phyloP scores from a whole-genome alignment of 2,113 vertebrate species.

The Megalops atlanticus region DNA sequence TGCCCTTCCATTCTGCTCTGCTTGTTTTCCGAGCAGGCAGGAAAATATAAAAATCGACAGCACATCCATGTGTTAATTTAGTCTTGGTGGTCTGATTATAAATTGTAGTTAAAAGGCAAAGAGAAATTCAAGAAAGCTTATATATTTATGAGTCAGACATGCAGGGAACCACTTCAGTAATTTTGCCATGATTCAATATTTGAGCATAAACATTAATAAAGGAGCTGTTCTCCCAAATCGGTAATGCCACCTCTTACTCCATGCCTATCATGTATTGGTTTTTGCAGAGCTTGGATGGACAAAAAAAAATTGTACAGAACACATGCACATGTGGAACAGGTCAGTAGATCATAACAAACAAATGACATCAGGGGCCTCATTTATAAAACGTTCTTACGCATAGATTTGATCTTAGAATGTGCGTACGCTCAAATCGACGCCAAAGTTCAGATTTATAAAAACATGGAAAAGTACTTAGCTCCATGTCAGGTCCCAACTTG shows the following conservation, averaged over 20 bases:
- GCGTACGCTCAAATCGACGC: too few relatives aligned
- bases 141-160: not conserved
- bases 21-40: not conserved
- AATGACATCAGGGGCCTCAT: too few relatives aligned
- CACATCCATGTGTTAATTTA: not conserved
- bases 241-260: not conserved
- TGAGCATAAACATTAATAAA: slow-evolving; percentile 23
- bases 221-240: not conserved
- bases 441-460: too few relatives aligned
- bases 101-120: not conserved
- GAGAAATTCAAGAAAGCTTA: not conserved
- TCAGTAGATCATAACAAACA: too few relatives aligned
- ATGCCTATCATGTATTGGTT: not conserved
- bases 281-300: not conserved
- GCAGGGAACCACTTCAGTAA: not conserved
- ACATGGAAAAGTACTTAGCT: too few relatives aligned
- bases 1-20: not conserved
- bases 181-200: slow-evolving; percentile 1
- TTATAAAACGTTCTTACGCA: too few relatives aligned
- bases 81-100: not conserved
- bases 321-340: too few relatives aligned
- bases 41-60: not conserved
- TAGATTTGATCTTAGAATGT: too few relatives aligned
- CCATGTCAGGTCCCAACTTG: too few relatives aligned
- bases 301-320: not conserved